Base-by-base conservation (phyloP, 2,113 vertebrate species). In the Micromys minutus region DNA sequence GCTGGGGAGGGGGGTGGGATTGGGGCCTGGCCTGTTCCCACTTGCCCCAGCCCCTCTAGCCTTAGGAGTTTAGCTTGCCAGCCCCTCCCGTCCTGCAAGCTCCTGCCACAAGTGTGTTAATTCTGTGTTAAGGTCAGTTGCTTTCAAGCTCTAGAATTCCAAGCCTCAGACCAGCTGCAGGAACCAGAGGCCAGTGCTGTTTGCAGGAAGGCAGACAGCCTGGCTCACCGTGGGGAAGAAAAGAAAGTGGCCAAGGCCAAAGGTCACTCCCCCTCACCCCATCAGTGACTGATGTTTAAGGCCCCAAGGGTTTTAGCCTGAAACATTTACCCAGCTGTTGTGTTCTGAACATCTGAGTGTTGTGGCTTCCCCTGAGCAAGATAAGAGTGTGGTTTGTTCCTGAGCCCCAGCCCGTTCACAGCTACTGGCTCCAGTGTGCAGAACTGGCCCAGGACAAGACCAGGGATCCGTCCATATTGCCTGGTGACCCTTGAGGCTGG, bases 401-500 rank as follows among this genome's bases (percentile, higher is more conserved):
- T 22, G 0, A 24, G 31, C 7, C 31, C 15, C 34, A 4, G 4
- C 36, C n/a, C 15, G 4, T 10, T 36, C 39, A 34, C 50, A 55
- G 50, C 7, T 0, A 12, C 12, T 39, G 1, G 63, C 34, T 8
- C 26, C 3, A 7, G 2, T 2, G 26, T 9, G 31, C 4, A 11
- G 57, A 39, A 22, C 55, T 0, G 0, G 17, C 19, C 89, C 45
- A 1, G 59, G 24, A 55, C 1, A 59, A 76, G 47, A 29, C 0
- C 7, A 21, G 36, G 34, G 13, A 17, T 3, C 2, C 5, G 1
- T 9, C 7, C 24, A 42, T 45, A 63, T 34, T 42, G 26, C 65
- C 0, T 0, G 13, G 81, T 21, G 22, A 75, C 50, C 65, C 26
- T 69, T 1, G 2, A 4, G 24, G 5, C 0, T 9, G 22, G 3